phyloP scores from a whole-genome alignment of 2,113 vertebrate genomes.

The Poecile atricapillus region DNA sequence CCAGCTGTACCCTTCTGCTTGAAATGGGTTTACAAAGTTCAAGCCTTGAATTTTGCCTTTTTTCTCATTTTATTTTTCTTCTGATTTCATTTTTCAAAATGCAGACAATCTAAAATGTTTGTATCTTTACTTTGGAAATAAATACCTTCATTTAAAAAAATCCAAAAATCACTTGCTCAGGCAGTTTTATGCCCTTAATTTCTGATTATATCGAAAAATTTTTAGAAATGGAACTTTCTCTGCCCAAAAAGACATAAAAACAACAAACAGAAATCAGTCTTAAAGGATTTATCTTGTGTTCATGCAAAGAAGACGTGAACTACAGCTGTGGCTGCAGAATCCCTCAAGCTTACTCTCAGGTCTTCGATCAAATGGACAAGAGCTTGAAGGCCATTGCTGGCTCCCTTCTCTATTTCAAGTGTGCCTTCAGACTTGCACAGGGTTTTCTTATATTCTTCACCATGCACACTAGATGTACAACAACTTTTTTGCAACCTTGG shows the following conservation, averaged over 20 bases:
- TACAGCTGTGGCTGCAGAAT: not conserved
- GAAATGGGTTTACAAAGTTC: not conserved
- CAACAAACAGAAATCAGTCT: not conserved
- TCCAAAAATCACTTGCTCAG: not conserved
- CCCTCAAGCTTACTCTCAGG: conserved; percentile 36
- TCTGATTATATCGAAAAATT: not conserved
- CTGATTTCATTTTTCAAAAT: not conserved
- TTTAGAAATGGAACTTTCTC: not conserved
- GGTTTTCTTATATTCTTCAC: conserved; percentile 29
- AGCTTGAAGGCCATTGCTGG: not conserved
- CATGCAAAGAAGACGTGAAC: not conserved
- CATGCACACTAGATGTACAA: conserved; percentile 50
- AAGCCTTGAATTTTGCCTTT: not conserved
- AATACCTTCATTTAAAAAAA: not conserved
- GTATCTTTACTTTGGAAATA: not conserved
- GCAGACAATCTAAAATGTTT: not conserved
- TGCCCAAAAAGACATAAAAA: not conserved
- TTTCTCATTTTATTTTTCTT: not conserved
- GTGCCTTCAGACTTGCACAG: not conserved
- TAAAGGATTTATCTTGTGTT: not conserved
- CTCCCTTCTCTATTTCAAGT: conserved; percentile 20
- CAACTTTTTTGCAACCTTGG: conserved; percentile 65
- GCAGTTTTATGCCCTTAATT: not conserved
- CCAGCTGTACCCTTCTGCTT: not conserved
- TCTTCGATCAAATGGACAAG: conserved; percentile 45